phyloP scores from a whole-genome alignment of 2,797 vertebrate species.

The Neostethus bicornis region DNA sequence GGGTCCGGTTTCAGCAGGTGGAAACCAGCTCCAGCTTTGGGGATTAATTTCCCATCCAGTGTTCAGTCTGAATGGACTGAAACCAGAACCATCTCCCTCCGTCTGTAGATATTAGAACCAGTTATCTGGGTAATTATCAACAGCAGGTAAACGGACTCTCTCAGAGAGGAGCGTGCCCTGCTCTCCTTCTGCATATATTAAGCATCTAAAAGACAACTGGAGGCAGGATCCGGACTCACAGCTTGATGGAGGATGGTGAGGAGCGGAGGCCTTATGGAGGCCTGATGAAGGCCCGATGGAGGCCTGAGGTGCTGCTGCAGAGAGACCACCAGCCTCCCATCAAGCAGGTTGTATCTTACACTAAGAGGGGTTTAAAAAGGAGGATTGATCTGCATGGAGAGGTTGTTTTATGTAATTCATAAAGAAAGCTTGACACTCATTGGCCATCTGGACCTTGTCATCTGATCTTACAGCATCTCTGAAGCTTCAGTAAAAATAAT shows the following conservation, averaged over 20 bases:
- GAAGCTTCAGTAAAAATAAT: slow-evolving; percentile 71
- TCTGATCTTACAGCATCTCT: slow-evolving; percentile 79
- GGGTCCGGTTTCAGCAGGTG: slow-evolving; percentile 79
- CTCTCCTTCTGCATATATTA: slow-evolving; percentile 71
- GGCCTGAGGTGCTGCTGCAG: too few relatives aligned
- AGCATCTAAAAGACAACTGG: slow-evolving; percentile 24
- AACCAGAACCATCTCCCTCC: slow-evolving; percentile 72
- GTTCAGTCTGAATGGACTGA: slow-evolving; percentile 71
- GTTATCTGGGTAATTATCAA: slow-evolving; percentile 79
- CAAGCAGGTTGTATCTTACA: slow-evolving; percentile 63
- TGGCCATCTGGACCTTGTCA: slow-evolving; percentile 84
- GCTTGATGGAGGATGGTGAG: slow-evolving; percentile 14
- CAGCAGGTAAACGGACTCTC: slow-evolving; percentile 83
- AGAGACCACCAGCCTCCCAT: too few relatives aligned
- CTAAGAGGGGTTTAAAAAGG: background rate
- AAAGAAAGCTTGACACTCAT: slow-evolving; percentile 62
- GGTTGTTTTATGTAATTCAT: slow-evolving; percentile 50
- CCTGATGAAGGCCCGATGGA: slow-evolving; percentile 20
- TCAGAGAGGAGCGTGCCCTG: slow-evolving; percentile 69
- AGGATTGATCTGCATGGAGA: background rate
- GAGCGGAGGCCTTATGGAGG: slow-evolving; percentile 30
- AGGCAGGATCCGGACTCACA: slow-evolving; percentile 14
- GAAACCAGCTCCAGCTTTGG: slow-evolving; percentile 65
- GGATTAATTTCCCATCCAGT: slow-evolving; percentile 79
- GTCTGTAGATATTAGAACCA: slow-evolving; percentile 76